A percentile compares a stretch with the other conserved stretches of the same genome.
Conservation (phyloP, 2,113 vertebrate species). For the Oceanodroma tethys region DNA sequence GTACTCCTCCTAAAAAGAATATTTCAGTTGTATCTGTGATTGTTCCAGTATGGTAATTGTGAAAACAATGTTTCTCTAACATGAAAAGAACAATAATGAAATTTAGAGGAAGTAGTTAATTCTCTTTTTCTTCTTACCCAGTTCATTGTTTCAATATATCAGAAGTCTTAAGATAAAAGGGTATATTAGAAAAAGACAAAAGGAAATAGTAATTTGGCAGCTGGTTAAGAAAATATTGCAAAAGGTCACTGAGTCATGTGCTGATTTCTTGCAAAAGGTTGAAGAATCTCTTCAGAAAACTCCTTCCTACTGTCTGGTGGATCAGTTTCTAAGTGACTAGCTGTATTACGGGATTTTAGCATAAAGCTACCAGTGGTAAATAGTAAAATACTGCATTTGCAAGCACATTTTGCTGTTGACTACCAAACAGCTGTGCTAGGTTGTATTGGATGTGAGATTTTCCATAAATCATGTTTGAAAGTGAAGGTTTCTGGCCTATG, state of each 20-base stretch:
- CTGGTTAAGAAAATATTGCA: not conserved
- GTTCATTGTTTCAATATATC: not conserved
- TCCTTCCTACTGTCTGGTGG: not conserved
- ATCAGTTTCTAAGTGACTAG: not conserved
- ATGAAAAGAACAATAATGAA: not conserved
- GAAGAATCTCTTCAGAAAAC: not conserved
- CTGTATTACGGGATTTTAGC: not conserved
- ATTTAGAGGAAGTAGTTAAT: not conserved
- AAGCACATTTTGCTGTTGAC: not conserved
- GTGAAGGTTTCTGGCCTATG: not conserved
- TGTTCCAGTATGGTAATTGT: not conserved
- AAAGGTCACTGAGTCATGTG: not conserved
- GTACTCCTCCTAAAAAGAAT: not conserved
- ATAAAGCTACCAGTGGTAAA: not conserved
- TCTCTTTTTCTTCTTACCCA: not conserved
- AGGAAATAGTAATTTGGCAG: not conserved
- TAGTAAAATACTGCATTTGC: not conserved
- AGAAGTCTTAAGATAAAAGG: not conserved
- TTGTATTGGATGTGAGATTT: not conserved
- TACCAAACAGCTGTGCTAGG: fast-evolving
- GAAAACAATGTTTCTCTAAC: not conserved
- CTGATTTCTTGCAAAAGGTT: not conserved
- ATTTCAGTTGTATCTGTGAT: not conserved
- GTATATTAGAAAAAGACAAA: not conserved
- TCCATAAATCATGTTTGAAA: not conserved